Conservation (phyloP, 2,797 vertebrate species). For the Tapera naevia region DNA sequence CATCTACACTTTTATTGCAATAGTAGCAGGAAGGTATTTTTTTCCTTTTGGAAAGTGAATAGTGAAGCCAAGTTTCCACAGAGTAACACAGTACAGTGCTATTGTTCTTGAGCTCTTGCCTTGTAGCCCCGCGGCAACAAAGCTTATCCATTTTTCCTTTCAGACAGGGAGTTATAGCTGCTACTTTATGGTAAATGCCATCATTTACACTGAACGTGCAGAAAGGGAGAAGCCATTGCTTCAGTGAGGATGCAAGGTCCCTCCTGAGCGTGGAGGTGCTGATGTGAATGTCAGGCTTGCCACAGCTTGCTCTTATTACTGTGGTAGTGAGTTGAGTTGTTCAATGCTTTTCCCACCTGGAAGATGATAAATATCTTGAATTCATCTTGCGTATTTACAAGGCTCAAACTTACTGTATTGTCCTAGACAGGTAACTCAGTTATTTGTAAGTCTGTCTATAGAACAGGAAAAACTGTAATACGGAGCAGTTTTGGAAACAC, state of each 20-base stretch:
- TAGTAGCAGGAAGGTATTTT: neutral
- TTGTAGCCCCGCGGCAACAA: neutral
- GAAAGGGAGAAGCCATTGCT: neutral
- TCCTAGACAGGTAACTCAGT: neutral
- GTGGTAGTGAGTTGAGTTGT: neutral
- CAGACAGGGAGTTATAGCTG: neutral
- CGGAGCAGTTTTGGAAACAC: neutral
- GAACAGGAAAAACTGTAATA: neutral
- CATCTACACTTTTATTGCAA: neutral
- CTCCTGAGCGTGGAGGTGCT: neutral
- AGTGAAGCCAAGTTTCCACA: neutral
- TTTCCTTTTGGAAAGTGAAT: neutral
- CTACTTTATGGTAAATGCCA: neutral
- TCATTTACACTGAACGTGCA: neutral
- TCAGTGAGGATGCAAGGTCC: neutral
- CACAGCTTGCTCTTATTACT: neutral
- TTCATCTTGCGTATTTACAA: neutral
- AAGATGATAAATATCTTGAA: neutral
- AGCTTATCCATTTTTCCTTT: neutral
- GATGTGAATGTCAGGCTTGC: neutral
- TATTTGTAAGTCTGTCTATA: neutral
- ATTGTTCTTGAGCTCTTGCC: neutral
- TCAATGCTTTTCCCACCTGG: neutral
- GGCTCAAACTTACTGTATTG: neutral
- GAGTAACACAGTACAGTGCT: neutral